Percentiles rank a stretch among this genome's conserved stretches.
Conservation (phyloP, 2,888 invertebrate genomes). For the Erannis defoliaria region DNA sequence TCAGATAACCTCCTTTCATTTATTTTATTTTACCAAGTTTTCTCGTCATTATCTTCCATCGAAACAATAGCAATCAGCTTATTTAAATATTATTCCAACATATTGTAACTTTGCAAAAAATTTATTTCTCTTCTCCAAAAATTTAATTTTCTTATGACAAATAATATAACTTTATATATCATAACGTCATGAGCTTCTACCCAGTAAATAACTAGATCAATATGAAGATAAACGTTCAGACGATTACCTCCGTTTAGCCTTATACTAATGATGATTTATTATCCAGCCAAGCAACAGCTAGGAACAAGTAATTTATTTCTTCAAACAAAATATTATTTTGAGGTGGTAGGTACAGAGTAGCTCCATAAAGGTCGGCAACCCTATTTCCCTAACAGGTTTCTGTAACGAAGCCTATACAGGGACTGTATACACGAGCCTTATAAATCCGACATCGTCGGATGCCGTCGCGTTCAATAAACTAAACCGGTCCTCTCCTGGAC, state of each 20-base stretch:
- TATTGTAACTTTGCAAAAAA: too few relatives aligned
- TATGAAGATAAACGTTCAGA: not conserved
- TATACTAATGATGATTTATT: not conserved
- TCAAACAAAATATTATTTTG: constrained; percentile 6
- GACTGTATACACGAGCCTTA: constrained; percentile 66
- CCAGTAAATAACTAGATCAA: too few relatives aligned
- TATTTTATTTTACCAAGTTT: too few relatives aligned
- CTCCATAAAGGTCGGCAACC: constrained; percentile 42
- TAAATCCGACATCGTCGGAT: constrained; percentile 73
- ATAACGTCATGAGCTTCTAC: too few relatives aligned
- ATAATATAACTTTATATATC: too few relatives aligned
- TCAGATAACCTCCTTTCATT: too few relatives aligned
- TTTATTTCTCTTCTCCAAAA: too few relatives aligned
- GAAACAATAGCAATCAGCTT: too few relatives aligned
- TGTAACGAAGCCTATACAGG: constrained; percentile 47
- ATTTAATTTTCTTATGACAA: too few relatives aligned
- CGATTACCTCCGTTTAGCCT: not conserved
- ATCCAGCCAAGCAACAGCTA: not conserved
- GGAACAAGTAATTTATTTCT: not conserved
- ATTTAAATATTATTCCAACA: too few relatives aligned
- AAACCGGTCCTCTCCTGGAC: constrained; percentile 75
- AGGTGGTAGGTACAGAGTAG: too few relatives aligned
- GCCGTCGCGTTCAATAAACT: constrained; percentile 75
- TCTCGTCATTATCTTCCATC: too few relatives aligned
- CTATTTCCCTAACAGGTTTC: constrained; percentile 57